Evolutionary conservation across 2,888 invertebrate genomes (phyloP), one percentile per base, ranked within the genome.

Genomic region (Eueremaeus valkanovi): DNA sequence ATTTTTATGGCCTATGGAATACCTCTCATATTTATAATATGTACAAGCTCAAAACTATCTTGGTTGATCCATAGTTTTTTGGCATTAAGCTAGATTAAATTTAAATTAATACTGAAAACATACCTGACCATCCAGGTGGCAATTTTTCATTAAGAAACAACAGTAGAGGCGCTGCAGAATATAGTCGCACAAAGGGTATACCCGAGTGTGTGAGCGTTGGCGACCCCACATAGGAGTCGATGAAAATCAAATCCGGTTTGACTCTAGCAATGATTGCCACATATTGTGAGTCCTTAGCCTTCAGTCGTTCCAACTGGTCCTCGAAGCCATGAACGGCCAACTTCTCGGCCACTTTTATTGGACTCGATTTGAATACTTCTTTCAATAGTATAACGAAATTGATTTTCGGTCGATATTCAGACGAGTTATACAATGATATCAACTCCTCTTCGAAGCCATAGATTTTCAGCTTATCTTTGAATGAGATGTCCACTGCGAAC

Each of bases 191-290:
- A 36, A 36, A 72, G 5, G 72, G 72, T 42, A 45, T 49, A n/a
- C 72, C 72, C 3, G 40, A 72, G 27, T 49, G 13, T 11, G 49
- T 24, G 6, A 72, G 40, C 6, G 72, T 49, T 6, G 72, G 72
- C 45, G 21, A 31, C 9, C 40, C 21, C 6, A 72, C 13, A 49
- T 72, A 72, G 5, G 40, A 49, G 49, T 72, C 72, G 18, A 72
- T 29, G 29, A 72, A 8, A 45, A 72, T 72, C 5, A 72, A 6
- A 27, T 72, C 72, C 13, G 72, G 72, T 49, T 49, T 42, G 2
- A 72, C 49, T 18, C 24, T n/a, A 3, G 18, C 49, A 21, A 72
- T 31, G 21, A 45, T 72, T n/a, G 11, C 18, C 8, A 24, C 5
- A 18, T 45, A 42, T 29, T 49, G 72, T 31, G 31, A 42, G 11